These are phyloP conservation scores for Tipula confusa DNA, from an alignment of 2,888 invertebrate genomes.

Conservation along the genomic window DNA sequence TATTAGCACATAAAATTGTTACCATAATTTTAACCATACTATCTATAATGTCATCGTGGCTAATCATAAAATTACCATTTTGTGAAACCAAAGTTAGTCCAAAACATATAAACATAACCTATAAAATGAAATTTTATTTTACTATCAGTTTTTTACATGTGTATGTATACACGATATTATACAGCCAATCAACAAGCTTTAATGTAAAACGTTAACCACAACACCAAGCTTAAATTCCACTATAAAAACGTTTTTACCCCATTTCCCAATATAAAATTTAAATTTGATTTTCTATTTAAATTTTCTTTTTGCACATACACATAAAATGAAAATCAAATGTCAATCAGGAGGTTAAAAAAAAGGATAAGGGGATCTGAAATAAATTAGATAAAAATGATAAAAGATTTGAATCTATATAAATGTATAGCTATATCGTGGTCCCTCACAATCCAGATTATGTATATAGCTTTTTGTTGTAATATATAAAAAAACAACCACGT, in stretches of 20 bases:
- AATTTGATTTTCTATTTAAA: not conserved
- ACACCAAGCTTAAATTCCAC: not conserved
- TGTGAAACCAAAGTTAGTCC: no score
- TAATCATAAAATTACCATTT: no score
- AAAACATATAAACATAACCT: no score
- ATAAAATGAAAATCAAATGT: slow-evolving; percentile 13
- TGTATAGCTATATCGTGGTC: not conserved
- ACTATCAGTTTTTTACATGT: no score
- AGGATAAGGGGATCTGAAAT: not conserved
- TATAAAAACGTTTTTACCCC: not conserved
- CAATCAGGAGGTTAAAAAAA: not conserved
- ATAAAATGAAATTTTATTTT: no score
- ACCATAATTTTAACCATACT: no score
- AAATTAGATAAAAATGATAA: not conserved
- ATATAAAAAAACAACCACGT: not conserved
- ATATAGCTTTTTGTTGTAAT: no score
- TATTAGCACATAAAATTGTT: no score
- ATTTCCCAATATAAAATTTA: not conserved
- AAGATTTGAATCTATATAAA: not conserved
- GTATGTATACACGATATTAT: no score
- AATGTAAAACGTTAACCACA: not conserved
- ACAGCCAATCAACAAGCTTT: no score
- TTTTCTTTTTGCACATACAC: not conserved
- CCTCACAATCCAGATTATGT: not conserved
- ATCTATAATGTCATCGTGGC: no score